Evolutionary conservation across 2,888 invertebrate genomes (phyloP).

Genomic region (Amphipoea lucens): DNA sequence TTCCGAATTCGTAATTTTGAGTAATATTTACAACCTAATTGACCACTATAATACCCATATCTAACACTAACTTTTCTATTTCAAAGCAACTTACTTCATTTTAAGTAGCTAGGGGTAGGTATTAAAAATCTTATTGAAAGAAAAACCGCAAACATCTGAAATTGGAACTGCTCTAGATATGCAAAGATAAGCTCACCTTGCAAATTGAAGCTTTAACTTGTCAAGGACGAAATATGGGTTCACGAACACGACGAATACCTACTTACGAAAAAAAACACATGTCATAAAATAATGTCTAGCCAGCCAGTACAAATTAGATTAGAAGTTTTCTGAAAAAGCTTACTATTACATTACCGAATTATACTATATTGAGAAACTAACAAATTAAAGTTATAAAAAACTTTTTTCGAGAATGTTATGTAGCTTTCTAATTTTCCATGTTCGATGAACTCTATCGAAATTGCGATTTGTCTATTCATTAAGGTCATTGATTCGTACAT

Average conservation of each 20-base stretch:
- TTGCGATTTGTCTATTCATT: conserved; percentile 47
- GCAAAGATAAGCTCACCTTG: conserved; percentile 35
- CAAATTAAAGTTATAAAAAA: not conserved
- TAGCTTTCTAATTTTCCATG: conserved; percentile 17
- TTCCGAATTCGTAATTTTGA: not conserved
- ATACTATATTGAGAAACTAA: not conserved
- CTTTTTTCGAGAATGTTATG: not conserved
- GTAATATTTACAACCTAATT: not conserved
- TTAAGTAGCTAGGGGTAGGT: not conserved
- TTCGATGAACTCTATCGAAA: conserved; percentile 17
- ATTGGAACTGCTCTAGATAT: conserved; percentile 23
- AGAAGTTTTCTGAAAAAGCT: not conserved
- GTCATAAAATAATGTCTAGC: not conserved
- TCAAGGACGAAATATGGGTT: conserved; percentile 40
- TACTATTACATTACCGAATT: not conserved
- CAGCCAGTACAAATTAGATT: not conserved
- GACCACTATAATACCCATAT: not conserved
- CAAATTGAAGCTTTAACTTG: conserved; percentile 38
- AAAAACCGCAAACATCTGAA: conserved; percentile 19
- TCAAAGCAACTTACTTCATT: not conserved
- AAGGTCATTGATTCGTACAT: conserved; percentile 28
- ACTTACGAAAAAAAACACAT: not conserved
- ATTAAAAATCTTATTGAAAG: conserved; percentile 6
- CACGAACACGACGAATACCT: not conserved
- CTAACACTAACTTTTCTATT: not conserved